phyloP scores from a whole-genome alignment of 2,888 invertebrate species.

The Lepidochrysops patricia region DNA sequence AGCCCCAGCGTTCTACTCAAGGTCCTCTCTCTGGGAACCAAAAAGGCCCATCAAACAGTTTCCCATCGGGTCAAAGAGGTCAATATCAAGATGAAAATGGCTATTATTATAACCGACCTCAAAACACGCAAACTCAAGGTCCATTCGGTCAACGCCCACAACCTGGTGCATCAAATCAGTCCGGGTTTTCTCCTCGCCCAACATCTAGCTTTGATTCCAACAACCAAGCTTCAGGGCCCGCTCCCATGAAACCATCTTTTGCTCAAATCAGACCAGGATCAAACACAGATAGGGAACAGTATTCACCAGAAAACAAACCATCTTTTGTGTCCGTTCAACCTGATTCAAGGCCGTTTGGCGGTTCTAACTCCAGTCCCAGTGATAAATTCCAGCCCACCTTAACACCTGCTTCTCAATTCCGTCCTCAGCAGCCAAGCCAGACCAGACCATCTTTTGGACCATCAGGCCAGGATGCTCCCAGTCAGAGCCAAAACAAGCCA shows the following conservation, averaged over 20 bases:
- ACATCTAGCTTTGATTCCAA: not conserved
- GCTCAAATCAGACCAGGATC: slow-evolving; percentile 16
- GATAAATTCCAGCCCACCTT: not conserved
- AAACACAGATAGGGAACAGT: slow-evolving; percentile 7
- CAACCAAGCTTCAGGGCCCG: not conserved
- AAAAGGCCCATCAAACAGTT: slow-evolving; percentile 17
- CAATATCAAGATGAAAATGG: slow-evolving; percentile 18
- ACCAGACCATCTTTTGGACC: not conserved
- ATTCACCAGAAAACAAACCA: slow-evolving; percentile 8
- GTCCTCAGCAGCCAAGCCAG: not conserved
- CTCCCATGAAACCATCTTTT: slow-evolving; percentile 16
- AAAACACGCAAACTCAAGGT: slow-evolving; percentile 7
- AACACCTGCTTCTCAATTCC: not conserved
- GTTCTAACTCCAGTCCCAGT: not conserved
- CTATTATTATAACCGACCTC: slow-evolving; percentile 12
- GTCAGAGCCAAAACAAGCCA: not conserved
- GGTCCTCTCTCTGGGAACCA: slow-evolving; percentile 15
- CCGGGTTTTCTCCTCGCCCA: not conserved
- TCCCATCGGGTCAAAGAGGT: slow-evolving; percentile 4
- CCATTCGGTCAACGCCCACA: slow-evolving; percentile 12
- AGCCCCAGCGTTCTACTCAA: not conserved
- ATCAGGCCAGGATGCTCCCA: not conserved
- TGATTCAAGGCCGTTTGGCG: not conserved
- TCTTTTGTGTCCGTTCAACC: slow-evolving; percentile 16
- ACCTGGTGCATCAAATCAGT: not conserved